A percentile compares a stretch with the other conserved stretches of the same genome.
Conservation (phyloP, 2,888 invertebrate species). For the Gastracanthus pulcherrimus region DNA sequence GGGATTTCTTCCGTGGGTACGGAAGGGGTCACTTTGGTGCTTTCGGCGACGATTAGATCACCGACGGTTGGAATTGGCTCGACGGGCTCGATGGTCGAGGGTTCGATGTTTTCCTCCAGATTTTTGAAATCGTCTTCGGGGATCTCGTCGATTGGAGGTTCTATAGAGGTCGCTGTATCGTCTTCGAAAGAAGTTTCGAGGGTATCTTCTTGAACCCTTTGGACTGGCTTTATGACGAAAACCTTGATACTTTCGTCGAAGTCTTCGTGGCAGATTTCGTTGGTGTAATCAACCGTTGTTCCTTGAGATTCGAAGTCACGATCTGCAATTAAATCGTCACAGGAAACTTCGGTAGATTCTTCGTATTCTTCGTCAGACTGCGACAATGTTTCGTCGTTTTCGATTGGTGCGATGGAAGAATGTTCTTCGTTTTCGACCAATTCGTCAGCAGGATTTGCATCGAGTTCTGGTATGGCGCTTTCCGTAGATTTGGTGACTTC, state of each 20-base stretch:
- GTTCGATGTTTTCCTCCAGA: not conserved
- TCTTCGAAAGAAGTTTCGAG: not conserved
- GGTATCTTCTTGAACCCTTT: not conserved
- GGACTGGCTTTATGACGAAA: not conserved
- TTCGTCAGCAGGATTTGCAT: not conserved
- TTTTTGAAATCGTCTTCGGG: not conserved
- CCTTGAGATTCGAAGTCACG: not conserved
- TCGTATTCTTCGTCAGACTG: not conserved
- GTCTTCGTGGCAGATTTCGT: slow-evolving; percentile 6
- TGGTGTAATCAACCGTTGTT: not conserved
- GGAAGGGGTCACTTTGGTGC: not conserved
- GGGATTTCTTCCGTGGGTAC: not conserved
- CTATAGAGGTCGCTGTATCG: not conserved
- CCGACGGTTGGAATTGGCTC: not conserved
- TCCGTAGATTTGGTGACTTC: not conserved
- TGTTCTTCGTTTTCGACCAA: not conserved
- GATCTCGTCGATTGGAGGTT: not conserved
- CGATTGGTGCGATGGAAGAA: not conserved
- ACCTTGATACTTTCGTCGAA: slow-evolving; percentile 4
- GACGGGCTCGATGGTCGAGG: not conserved
- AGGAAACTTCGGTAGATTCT: not conserved
- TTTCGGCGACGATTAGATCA: not conserved
- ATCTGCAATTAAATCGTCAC: not conserved
- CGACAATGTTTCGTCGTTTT: not conserved
- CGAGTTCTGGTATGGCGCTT: too few relatives aligned